A percentile compares a stretch with the other conserved stretches of the same genome.
Evolutionary conservation across 2,888 invertebrate species (phyloP).

Genomic region (Dicranocentrus wangi): DNA sequence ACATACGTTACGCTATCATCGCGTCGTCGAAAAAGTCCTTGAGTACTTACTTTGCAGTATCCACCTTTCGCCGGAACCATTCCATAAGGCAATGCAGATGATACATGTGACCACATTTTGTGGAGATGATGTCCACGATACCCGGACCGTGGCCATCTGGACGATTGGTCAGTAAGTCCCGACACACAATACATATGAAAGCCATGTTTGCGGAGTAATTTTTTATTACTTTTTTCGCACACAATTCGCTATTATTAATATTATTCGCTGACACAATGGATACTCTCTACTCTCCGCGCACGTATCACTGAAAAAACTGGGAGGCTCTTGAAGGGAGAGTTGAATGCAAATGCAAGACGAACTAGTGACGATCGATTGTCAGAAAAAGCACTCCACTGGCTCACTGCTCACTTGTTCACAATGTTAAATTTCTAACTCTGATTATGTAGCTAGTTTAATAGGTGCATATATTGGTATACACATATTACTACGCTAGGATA

Average conservation of each 20-base stretch:
- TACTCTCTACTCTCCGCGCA: too few species aligned
- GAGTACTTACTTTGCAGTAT: conserved; percentile 67
- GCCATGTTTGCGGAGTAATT: conserved; percentile 57
- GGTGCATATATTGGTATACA: too few species aligned
- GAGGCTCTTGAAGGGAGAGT: not conserved
- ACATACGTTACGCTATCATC: too few species aligned
- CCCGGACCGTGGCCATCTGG: conserved; percentile 68
- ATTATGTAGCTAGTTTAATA: conserved; percentile 16
- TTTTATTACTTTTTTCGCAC: not conserved
- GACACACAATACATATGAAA: conserved; percentile 72
- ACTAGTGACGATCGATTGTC: not conserved
- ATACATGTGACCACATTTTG: conserved; percentile 70
- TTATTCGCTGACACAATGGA: too few species aligned
- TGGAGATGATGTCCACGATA: conserved; percentile 68
- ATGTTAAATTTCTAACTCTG: not conserved
- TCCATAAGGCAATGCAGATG: conserved; percentile 68
- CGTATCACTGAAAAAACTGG: too few species aligned
- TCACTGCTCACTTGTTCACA: not conserved
- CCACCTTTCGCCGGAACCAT: conserved; percentile 70
- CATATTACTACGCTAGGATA: conserved; percentile 21
- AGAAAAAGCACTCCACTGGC: not conserved
- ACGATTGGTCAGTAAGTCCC: conserved; percentile 70
- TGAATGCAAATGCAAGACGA: not conserved
- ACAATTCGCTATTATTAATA: not conserved
- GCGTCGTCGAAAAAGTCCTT: too few species aligned